Conservation (phyloP, 2,113 vertebrate genomes). For the Phycodurus eques region DNA sequence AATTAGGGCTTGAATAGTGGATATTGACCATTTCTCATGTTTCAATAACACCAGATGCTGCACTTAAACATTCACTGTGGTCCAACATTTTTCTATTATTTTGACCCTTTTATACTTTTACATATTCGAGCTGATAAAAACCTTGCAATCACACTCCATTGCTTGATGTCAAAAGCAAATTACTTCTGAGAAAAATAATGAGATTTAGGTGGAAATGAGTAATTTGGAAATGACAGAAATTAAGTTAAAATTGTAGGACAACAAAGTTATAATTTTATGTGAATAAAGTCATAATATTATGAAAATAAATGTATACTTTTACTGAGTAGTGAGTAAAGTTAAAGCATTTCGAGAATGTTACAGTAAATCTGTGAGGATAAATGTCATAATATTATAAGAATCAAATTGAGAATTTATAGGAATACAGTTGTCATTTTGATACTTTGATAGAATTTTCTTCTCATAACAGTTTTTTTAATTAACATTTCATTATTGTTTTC, state of each 20-base stretch:
- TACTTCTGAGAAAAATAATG: not conserved
- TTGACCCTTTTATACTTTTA: not conserved
- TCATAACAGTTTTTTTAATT: not conserved
- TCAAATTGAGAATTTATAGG: not conserved
- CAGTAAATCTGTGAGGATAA: not conserved
- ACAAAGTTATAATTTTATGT: not conserved
- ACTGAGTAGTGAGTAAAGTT: not conserved
- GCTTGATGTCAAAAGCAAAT: not conserved
- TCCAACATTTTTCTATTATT: conserved; percentile 3
- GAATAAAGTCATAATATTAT: not conserved
- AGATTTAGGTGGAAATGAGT: not conserved
- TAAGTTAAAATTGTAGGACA: not conserved
- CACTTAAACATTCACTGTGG: not conserved
- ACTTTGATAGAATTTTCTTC: not conserved
- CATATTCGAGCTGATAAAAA: no score
- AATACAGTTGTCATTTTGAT: no score
- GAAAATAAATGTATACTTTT: not conserved
- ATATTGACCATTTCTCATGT: conserved; percentile 11
- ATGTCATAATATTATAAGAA: not conserved
- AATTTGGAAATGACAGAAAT: not conserved
- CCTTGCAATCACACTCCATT: not conserved
- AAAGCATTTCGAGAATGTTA: not conserved
- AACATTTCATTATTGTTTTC: not conserved
- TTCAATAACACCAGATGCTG: conserved; percentile 15
- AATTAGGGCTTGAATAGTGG: conserved; percentile 3